These are phyloP conservation scores for Proales similis DNA, from an alignment of 1,140 invertebrate species.

Conservation along the genomic window DNA sequence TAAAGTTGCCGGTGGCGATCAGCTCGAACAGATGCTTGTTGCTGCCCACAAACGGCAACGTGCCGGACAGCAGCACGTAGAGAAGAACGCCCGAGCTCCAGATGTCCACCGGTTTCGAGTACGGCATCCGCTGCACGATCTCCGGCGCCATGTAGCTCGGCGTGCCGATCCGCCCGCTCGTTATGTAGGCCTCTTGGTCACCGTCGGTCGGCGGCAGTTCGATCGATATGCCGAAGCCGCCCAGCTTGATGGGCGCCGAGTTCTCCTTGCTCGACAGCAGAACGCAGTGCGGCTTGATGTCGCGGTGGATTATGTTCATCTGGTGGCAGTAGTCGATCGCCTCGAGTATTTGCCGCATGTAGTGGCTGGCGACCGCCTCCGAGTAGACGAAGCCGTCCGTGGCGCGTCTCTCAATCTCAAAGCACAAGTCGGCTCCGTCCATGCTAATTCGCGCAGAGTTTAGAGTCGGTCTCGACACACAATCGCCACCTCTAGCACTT, in stretches of 20 bases:
- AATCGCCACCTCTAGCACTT: conserved; percentile 55
- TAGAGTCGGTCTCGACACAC: conserved; percentile 4
- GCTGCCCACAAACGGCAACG: conserved; percentile 85
- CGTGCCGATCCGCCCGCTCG: conserved; percentile 66
- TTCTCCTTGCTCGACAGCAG: conserved; percentile 88
- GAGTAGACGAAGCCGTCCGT: conserved; percentile 94
- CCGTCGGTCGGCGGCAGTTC: conserved; percentile 58
- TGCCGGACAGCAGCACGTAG: conserved; percentile 89
- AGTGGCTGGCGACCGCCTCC: conserved; percentile 94
- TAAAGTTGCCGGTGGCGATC: conserved; percentile 72
- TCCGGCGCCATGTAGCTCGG: conserved; percentile 92
- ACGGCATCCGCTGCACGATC: conserved; percentile 82
- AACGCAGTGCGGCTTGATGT: conserved; percentile 88
- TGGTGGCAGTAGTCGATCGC: conserved; percentile 90
- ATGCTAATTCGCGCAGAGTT: conserved; percentile 62
- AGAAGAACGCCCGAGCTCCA: conserved; percentile 99
- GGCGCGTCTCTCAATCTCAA: conserved; percentile 90
- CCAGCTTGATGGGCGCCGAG: conserved; percentile 91
- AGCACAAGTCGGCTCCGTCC: conserved; percentile 95
- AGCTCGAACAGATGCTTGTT: conserved; percentile 79
- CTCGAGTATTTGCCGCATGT: conserved; percentile 91
- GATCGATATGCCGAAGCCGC: conserved; percentile 91
- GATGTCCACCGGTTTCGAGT: conserved; percentile 57
- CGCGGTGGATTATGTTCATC: conserved; percentile 90
- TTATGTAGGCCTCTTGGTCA: conserved; percentile 14